phyloP scores from a whole-genome alignment of 1,140 invertebrate genomes.

The Lucilia sericata region DNA sequence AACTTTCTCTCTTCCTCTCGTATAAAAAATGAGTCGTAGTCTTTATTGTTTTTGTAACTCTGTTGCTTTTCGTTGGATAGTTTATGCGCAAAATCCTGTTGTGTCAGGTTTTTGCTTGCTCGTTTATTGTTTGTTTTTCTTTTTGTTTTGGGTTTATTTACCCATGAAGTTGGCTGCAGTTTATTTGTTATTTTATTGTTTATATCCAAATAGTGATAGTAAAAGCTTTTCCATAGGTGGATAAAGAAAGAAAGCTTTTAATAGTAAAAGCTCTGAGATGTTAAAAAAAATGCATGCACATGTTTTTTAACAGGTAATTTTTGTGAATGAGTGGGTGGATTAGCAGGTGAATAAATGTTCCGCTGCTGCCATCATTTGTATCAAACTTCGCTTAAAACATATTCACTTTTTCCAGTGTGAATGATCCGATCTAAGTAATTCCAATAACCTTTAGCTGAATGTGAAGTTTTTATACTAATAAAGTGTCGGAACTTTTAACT shows the following conservation, averaged over 20 bases:
- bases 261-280: neutral
- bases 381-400: too few species aligned
- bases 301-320: too few species aligned
- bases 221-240: neutral
- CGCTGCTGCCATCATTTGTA: too few species aligned
- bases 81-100: slow-evolving; percentile 15
- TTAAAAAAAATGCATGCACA: too few species aligned
- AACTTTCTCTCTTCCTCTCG: neutral
- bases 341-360: too few species aligned
- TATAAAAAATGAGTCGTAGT: neutral
- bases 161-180: slow-evolving; percentile 32
- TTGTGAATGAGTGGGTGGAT: too few species aligned
- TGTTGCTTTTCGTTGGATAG: slow-evolving; percentile 23
- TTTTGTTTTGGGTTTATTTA: slow-evolving; percentile 21
- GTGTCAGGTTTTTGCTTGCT: slow-evolving; percentile 11
- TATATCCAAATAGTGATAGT: slow-evolving; percentile 8
- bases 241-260: slow-evolving; percentile 3
- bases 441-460: too few species aligned
- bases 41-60: slow-evolving; percentile 28
- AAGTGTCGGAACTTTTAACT: too few species aligned
- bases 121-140: neutral
- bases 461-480: too few species aligned
- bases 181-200: neutral
- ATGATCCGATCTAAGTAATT: too few species aligned
- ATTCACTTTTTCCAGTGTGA: too few species aligned